These are phyloP conservation scores for Cichlasoma orientale DNA, from an alignment of 2,797 vertebrate species.

Conservation along the genomic window DNA sequence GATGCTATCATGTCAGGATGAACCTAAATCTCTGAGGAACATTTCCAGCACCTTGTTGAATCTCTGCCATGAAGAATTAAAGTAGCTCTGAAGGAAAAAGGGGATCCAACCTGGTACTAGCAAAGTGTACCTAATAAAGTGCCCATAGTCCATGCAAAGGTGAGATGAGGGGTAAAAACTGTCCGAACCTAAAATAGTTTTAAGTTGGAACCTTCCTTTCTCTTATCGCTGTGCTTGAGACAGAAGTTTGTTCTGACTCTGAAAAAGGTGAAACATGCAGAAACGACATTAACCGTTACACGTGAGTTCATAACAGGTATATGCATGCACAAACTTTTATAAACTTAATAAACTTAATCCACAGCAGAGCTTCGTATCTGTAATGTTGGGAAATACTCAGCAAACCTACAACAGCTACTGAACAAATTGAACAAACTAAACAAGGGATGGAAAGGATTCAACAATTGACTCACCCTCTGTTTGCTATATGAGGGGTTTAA, in stretches of 20 bases:
- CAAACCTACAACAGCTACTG: conserved; percentile 22
- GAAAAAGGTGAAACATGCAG: not conserved
- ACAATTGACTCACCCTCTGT: conserved; percentile 53
- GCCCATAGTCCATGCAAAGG: rapidly evolving
- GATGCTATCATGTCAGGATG: not conserved
- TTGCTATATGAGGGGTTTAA: conserved; percentile 26
- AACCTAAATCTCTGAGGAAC: rapidly evolving
- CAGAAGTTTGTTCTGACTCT: not conserved
- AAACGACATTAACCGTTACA: not conserved
- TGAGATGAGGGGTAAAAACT: not conserved
- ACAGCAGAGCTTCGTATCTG: not conserved
- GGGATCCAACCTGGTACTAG: too few species aligned
- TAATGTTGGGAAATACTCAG: not conserved
- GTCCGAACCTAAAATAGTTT: not conserved
- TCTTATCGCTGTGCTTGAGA: not conserved
- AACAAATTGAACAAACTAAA: conserved; percentile 39
- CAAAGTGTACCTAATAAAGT: not conserved
- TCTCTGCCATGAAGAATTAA: not conserved
- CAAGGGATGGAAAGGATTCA: conserved; percentile 68
- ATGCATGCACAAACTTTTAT: not conserved
- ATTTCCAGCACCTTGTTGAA: not conserved
- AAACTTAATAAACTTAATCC: not conserved
- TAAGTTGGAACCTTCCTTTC: not conserved
- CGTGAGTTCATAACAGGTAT: rapidly evolving
- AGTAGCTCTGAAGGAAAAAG: not conserved